These are phyloP conservation scores for Kryptolebias ocellatus DNA, from an alignment of 2,797 vertebrate species.

Conservation along the genomic window DNA sequence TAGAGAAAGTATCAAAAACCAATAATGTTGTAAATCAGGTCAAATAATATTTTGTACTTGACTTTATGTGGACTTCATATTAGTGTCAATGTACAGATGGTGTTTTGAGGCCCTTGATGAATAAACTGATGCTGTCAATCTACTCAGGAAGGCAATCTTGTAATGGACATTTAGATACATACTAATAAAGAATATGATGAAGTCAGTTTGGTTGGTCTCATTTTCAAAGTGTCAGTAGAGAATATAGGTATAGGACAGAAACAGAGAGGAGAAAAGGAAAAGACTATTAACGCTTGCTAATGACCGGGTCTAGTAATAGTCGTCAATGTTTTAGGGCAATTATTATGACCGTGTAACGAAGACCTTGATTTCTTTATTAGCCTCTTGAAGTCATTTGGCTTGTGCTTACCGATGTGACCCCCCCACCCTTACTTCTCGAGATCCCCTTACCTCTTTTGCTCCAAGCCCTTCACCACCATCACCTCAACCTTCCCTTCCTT, in stretches of 20 bases:
- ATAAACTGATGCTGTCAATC: background rate
- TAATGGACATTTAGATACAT: background rate
- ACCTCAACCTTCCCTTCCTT: slow-evolving; percentile 49
- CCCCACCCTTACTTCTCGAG: slow-evolving; percentile 35
- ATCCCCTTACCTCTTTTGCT: slow-evolving; percentile 65
- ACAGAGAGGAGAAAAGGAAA: slow-evolving; percentile 43
- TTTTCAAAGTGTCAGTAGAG: background rate
- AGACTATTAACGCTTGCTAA: slow-evolving; percentile 78
- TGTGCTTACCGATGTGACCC: slow-evolving; percentile 79
- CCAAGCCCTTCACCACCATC: slow-evolving; percentile 48
- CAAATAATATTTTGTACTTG: too few relatives aligned
- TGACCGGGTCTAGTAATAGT: slow-evolving; percentile 81
- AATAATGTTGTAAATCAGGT: too few relatives aligned
- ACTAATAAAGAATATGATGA: background rate
- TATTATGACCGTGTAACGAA: slow-evolving; percentile 85
- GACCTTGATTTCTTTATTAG: slow-evolving; percentile 86
- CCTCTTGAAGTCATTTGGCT: slow-evolving; percentile 84
- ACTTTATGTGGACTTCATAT: too few relatives aligned
- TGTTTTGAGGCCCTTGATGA: too few relatives aligned
- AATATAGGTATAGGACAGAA: slow-evolving; percentile 2
- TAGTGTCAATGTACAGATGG: too few relatives aligned
- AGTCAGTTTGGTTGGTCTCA: background rate
- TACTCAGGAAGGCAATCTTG: background rate
- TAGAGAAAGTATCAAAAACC: too few relatives aligned
- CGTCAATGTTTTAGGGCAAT: slow-evolving; percentile 85